phyloP scores from a whole-genome alignment of 2,113 vertebrate genomes.

The Puffinus mauretanicus region DNA sequence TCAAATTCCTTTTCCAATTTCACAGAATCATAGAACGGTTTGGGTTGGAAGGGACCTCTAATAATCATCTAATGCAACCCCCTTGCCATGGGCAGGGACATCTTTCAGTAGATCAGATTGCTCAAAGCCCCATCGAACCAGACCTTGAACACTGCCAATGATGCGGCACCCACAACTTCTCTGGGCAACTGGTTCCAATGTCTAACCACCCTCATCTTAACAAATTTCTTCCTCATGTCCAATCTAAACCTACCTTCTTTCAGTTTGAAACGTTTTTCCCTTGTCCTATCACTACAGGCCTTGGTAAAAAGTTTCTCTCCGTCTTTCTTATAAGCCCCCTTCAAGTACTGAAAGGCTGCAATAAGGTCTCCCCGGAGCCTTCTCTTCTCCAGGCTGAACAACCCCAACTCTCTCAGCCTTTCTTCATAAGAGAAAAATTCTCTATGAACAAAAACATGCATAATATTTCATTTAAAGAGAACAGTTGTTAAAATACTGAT shows the following conservation, averaged over 20 bases:
- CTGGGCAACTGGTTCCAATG: background rate
- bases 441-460: background rate
- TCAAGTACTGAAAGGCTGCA: no score
- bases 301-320: background rate
- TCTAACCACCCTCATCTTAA: rapidly evolving
- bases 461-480: background rate
- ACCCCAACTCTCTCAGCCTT: background rate
- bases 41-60: no score
- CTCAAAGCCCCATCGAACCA: background rate
- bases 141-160: background rate
- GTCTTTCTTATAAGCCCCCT: no score
- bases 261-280: background rate
- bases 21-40: no score
- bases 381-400: background rate
- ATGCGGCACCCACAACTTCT: background rate
- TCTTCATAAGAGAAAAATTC: rapidly evolving
- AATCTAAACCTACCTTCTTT: background rate
- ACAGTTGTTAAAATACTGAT: background rate
- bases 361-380: background rate
- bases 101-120: rapidly evolving
- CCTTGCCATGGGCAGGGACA: background rate
- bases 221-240: background rate
- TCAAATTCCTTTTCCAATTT: no score
- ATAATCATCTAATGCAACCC: no score
- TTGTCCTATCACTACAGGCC: background rate